These are phyloP conservation scores for Yponomeuta malinellus DNA, from an alignment of 2,888 invertebrate genomes.

Conservation along the genomic window DNA sequence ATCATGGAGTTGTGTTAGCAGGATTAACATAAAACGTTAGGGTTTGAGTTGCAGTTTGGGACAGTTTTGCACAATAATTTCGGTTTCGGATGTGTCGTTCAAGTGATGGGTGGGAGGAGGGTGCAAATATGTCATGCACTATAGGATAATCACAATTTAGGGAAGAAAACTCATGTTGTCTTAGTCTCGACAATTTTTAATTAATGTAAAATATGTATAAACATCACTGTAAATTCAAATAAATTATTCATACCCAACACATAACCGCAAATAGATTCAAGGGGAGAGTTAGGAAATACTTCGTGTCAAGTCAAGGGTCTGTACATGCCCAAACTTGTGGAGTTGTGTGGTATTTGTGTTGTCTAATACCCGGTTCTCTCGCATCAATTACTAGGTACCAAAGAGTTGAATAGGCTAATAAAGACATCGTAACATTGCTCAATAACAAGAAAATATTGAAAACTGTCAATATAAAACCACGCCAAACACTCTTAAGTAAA, in stretches of 20 bases:
- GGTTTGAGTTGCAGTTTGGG: neutral
- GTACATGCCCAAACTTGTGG: conserved; percentile 50
- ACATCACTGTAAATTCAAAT: conserved; percentile 61
- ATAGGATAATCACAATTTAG: conserved; percentile 12
- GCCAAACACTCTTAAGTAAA: conserved; percentile 57
- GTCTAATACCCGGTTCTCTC: conserved; percentile 4
- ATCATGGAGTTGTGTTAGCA: neutral
- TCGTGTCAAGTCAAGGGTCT: conserved; percentile 31
- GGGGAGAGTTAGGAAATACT: conserved; percentile 42
- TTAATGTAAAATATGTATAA: conserved; percentile 62
- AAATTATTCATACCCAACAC: conserved; percentile 50
- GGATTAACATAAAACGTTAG: neutral
- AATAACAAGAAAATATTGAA: conserved; percentile 9
- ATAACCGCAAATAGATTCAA: conserved; percentile 45
- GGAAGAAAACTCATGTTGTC: conserved; percentile 32
- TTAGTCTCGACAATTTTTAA: conserved; percentile 65
- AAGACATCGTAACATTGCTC: conserved; percentile 5
- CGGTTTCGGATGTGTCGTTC: neutral
- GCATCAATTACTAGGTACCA: neutral
- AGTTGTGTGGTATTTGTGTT: conserved; percentile 15
- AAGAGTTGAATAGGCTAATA: neutral
- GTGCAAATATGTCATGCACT: neutral
- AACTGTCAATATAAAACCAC: conserved; percentile 28
- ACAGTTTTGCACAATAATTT: neutral
- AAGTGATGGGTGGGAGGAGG: neutral